A percentile compares a stretch with the other conserved stretches of the same genome.
phyloP scores from a whole-genome alignment of 2,797 vertebrate genomes.

The Cryptoblepharus egeriae region DNA sequence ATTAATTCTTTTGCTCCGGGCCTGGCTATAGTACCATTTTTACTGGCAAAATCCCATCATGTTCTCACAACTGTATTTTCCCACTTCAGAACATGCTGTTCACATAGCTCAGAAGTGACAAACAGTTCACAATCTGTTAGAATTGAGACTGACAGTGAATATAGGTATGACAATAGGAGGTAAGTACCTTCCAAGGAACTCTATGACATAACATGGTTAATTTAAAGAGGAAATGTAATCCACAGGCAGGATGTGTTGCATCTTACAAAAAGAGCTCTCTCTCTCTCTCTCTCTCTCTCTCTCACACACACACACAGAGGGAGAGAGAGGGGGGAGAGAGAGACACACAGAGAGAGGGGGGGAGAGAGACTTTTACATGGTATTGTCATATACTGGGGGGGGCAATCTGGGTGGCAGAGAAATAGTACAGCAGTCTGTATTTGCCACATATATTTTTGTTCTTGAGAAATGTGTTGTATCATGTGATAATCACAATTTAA shows the following conservation, averaged over 20 bases:
- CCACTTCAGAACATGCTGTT: background rate
- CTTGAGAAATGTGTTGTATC: conserved; percentile 38
- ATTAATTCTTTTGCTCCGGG: too few species aligned
- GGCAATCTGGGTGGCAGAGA: background rate
- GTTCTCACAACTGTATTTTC: background rate
- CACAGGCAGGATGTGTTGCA: conserved; percentile 49
- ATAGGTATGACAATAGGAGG: background rate
- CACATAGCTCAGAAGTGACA: conserved; percentile 2
- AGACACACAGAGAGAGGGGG: too few species aligned
- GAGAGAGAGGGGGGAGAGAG: too few species aligned
- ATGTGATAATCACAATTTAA: conserved; percentile 55
- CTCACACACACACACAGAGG: too few species aligned
- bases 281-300: too few species aligned
- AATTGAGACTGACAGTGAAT: background rate
- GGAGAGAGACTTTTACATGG: too few species aligned
- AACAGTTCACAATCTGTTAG: background rate
- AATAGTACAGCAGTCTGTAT: background rate
- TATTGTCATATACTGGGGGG: conserved; percentile 32
- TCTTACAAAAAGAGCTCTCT: conserved; percentile 42
- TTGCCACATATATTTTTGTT: background rate
- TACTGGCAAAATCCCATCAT: too few species aligned
- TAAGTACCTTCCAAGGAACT: background rate
- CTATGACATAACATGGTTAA: conserved; percentile 13
- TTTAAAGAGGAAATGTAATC: conserved; percentile 43
- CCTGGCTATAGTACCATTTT: too few species aligned